A percentile compares a stretch with the other conserved stretches of the same genome.
These are phyloP conservation scores for Jaculus jaculus DNA, from an alignment of 2,113 vertebrate species.

Conservation along the genomic window DNA sequence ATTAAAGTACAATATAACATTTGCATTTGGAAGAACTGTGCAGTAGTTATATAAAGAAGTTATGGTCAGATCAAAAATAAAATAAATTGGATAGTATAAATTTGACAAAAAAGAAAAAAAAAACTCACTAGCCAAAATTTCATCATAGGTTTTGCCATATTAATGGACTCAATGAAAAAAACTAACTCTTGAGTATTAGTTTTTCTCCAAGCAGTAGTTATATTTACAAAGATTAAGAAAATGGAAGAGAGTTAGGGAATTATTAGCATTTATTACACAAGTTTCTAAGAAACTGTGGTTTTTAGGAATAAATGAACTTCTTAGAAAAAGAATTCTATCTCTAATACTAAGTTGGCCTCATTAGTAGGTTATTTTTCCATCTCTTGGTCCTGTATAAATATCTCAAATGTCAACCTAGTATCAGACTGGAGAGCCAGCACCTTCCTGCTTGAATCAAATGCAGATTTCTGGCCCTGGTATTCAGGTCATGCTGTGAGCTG, in stretches of 20 bases:
- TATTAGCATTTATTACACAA: background rate
- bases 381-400: background rate
- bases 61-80: background rate
- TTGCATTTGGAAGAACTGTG: slow-evolving; percentile 19
- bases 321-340: background rate
- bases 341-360: background rate
- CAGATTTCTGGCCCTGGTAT: background rate
- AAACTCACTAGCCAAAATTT: background rate
- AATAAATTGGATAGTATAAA: slow-evolving; percentile 46
- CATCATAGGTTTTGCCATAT: background rate
- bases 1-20: slow-evolving; percentile 27
- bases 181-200: background rate
- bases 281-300: background rate
- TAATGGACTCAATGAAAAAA: background rate
- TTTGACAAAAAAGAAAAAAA: background rate
- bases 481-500: background rate
- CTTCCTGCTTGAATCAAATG: background rate
- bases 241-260: background rate
- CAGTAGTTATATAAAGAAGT: background rate
- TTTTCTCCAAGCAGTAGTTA: background rate
- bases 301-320: background rate
- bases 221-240: background rate
- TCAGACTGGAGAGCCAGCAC: background rate
- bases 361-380: background rate
- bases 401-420: background rate